Evolutionary conservation across 2,888 invertebrate species (phyloP).

Genomic region (Mesochorus sp.): DNA sequence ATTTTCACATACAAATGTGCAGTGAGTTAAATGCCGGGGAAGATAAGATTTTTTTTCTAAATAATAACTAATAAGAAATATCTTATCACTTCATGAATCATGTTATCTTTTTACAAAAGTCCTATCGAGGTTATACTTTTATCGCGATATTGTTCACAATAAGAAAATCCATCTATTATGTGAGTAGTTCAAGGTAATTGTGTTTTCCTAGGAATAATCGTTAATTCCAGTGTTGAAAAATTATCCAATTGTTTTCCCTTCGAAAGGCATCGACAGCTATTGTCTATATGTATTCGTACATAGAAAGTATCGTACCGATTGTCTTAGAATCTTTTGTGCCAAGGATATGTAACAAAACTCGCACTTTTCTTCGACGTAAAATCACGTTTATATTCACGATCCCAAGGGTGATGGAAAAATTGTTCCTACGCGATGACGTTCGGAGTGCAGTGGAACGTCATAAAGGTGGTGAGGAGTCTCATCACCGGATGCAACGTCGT

Average conservation of each 20-base stretch:
- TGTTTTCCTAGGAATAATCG: too few relatives aligned
- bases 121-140: constrained; percentile 15
- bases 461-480: constrained; percentile 20
- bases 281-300: neutral
- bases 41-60: constrained; percentile 20
- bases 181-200: neutral
- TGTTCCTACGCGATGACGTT: constrained; percentile 18
- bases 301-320: constrained; percentile 38
- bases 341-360: constrained; percentile 33
- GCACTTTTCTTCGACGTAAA: constrained; percentile 27
- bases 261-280: neutral
- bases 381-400: neutral
- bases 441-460: neutral
- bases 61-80: constrained; percentile 12
- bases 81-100: constrained; percentile 39
- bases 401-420: constrained; percentile 25
- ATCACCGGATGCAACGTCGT: constrained; percentile 52
- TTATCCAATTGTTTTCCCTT: neutral
- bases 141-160: constrained; percentile 7
- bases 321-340: constrained; percentile 27
- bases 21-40: constrained; percentile 21
- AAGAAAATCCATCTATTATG: neutral
- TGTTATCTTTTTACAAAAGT: constrained; percentile 4
- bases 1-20: constrained; percentile 29
- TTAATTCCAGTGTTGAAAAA: neutral